These are phyloP conservation scores for Tachystola acroxantha DNA, from an alignment of 2,888 invertebrate species.

Conservation along the genomic window DNA sequence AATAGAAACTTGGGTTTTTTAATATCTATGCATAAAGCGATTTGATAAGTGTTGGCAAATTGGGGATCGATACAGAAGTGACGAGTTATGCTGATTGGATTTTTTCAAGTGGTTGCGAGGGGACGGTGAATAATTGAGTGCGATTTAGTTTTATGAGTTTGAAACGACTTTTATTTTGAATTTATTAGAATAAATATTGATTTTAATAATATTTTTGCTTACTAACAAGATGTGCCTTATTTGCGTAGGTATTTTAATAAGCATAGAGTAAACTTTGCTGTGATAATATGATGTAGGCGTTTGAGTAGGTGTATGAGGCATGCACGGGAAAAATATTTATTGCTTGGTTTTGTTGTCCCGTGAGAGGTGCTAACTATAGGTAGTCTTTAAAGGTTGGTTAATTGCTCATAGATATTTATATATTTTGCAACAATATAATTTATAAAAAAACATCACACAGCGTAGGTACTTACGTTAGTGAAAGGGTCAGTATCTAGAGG, in stretches of 20 bases:
- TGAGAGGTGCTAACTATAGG: no score
- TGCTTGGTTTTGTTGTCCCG: no score
- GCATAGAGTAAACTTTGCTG: slow-evolving; percentile 1
- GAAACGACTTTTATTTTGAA: slow-evolving; percentile 12
- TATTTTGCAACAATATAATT: no score
- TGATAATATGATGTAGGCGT: not conserved
- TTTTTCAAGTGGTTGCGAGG: slow-evolving; percentile 69
- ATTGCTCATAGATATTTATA: no score
- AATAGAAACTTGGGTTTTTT: slow-evolving; percentile 40
- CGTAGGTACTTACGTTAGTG: no score
- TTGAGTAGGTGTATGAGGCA: no score
- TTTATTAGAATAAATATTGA: slow-evolving; percentile 5
- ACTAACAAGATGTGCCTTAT: no score
- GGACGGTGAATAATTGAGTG: slow-evolving; percentile 72
- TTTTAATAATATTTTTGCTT: not conserved
- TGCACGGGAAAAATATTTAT: no score
- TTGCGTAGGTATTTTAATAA: no score
- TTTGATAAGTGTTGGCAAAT: slow-evolving; percentile 72
- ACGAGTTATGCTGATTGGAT: slow-evolving; percentile 78
- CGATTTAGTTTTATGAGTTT: slow-evolving; percentile 52
- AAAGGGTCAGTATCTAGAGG: no score
- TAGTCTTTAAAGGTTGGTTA: no score
- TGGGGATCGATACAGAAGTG: slow-evolving; percentile 73
- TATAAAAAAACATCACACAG: no score
- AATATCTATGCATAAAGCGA: slow-evolving; percentile 71